phyloP scores from a whole-genome alignment of 2,797 vertebrate species.

The Manis javanica region DNA sequence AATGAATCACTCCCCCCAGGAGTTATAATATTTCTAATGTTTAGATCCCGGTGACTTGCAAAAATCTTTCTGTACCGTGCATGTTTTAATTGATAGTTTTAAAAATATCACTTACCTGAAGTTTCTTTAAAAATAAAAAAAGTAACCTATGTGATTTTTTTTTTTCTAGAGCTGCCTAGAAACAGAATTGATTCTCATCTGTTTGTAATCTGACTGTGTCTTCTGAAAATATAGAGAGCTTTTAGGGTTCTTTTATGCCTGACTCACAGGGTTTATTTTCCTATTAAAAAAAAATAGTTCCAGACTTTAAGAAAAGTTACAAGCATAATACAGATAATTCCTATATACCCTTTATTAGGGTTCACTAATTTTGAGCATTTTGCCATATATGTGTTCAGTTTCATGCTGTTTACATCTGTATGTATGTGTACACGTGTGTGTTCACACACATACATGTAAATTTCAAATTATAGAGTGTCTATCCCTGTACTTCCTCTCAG shows the following conservation, averaged over 20 bases:
- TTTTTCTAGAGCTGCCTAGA: neutral
- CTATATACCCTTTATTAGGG: neutral
- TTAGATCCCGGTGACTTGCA: neutral
- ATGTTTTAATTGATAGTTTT: slow-evolving; percentile 34
- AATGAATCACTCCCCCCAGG: neutral
- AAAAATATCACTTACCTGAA: neutral
- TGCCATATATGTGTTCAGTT: neutral
- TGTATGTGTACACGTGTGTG: neutral
- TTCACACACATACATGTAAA: no score
- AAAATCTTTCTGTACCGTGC: neutral
- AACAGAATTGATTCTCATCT: neutral
- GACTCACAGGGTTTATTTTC: neutral
- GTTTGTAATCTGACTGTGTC: neutral
- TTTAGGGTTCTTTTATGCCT: neutral
- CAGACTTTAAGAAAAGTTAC: neutral
- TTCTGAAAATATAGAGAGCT: neutral
- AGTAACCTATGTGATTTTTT: neutral
- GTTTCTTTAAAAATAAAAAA: neutral
- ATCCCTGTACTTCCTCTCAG: neutral
- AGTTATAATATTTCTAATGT: neutral
- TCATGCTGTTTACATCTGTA: neutral
- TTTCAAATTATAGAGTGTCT: neutral
- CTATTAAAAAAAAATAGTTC: slow-evolving; percentile 10
- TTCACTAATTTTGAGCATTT: neutral
- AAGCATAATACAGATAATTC: neutral